phyloP scores from a whole-genome alignment of 2,113 vertebrate species.

The Anguilla japonica region DNA sequence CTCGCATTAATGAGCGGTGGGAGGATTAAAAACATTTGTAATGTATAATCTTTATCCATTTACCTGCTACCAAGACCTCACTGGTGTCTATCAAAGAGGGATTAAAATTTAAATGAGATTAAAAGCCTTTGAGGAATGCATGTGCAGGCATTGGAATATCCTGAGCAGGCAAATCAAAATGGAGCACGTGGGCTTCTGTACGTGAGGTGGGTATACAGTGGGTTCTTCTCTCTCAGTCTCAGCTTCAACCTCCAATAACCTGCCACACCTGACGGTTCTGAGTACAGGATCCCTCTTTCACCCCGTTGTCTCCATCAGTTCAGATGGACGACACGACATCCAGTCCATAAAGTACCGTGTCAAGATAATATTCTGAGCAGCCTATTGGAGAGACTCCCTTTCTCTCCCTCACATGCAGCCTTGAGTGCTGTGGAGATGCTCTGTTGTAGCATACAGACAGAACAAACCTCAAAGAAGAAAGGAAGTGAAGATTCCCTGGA shows the following conservation, averaged over 20 bases:
- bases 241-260: not conserved
- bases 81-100: conserved; percentile 7
- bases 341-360: not conserved
- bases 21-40: conserved; percentile 17
- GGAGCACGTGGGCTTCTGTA: not conserved
- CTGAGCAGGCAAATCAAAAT: not conserved
- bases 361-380: not conserved
- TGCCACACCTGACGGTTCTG: not conserved
- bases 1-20: conserved; percentile 4
- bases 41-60: conserved; percentile 19
- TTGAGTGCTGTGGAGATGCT: not conserved
- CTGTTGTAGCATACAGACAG: not conserved
- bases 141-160: not conserved
- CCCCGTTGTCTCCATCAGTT: not conserved
- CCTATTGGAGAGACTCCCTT: not conserved
- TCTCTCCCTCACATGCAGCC: not conserved
- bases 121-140: not conserved
- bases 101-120: conserved; percentile 12
- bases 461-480: not conserved
- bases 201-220: not conserved
- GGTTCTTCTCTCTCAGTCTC: not conserved
- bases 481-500: not conserved
- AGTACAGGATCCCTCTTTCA: not conserved
- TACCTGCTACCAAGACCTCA: conserved; percentile 11
- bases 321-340: not conserved